Percentiles rank a stretch among this genome's conserved stretches.
Evolutionary conservation across 2,797 vertebrate genomes (phyloP).

Genomic region (Steatocranus sp.): DNA sequence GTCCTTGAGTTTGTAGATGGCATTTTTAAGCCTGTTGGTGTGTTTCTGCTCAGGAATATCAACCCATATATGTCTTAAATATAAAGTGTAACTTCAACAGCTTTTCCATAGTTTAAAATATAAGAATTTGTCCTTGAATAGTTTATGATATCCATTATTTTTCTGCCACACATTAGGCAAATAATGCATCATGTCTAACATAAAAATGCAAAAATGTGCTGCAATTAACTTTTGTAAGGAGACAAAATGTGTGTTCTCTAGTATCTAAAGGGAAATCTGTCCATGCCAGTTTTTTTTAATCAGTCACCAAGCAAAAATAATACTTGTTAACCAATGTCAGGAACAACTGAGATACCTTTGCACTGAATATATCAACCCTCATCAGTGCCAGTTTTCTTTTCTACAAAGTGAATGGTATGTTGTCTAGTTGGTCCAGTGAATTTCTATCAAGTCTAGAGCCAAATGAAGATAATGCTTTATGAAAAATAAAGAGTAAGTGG

Average conservation of each 20-base stretch:
- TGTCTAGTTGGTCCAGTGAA: background rate
- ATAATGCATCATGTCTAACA: background rate
- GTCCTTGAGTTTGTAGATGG: background rate
- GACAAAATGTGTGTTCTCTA: background rate
- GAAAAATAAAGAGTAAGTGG: background rate
- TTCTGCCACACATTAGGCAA: background rate
- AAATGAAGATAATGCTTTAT: background rate
- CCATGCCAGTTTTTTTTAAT: background rate
- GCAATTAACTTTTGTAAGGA: background rate
- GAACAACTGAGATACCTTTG: background rate
- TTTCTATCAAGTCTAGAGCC: background rate
- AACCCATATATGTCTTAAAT: background rate
- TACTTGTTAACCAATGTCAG: background rate
- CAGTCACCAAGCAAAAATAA: background rate
- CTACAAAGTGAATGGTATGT: background rate
- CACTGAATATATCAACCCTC: background rate
- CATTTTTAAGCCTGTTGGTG: background rate
- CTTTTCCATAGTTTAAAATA: background rate
- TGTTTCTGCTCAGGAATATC: background rate
- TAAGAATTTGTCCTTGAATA: background rate
- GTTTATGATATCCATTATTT: background rate
- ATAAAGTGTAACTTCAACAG: background rate
- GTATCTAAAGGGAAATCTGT: background rate
- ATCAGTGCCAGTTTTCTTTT: background rate
- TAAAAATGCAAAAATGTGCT: background rate